phyloP scores from a whole-genome alignment of 2,113 vertebrate species.

The Boulengeromyrus knoepffleri region DNA sequence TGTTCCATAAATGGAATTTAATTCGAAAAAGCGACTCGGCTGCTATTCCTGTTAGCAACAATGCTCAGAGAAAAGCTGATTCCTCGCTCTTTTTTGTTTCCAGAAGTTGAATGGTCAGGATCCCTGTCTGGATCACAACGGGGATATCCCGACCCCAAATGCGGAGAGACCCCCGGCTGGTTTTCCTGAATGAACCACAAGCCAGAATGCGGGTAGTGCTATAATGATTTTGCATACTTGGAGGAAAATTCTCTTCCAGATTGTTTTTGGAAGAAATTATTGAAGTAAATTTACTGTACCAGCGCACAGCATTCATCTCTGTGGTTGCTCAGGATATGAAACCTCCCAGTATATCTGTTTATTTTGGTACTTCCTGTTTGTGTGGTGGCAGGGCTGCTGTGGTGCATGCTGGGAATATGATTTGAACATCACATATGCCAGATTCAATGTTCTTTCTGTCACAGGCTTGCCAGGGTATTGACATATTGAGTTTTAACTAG shows the following conservation, averaged over 20 bases:
- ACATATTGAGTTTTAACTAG: constrained; percentile 84
- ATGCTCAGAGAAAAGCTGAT: background rate
- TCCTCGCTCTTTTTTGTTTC: background rate
- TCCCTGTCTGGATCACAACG: background rate
- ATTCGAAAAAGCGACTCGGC: background rate
- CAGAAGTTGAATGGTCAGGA: background rate
- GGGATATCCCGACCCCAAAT: background rate
- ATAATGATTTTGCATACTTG: background rate
- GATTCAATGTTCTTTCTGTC: constrained; percentile 51
- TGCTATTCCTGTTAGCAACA: background rate
- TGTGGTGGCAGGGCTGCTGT: constrained; percentile 32
- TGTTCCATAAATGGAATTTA: background rate
- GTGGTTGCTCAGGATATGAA: constrained; percentile 10
- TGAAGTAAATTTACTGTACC: background rate
- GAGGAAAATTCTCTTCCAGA: background rate
- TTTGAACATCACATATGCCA: constrained; percentile 50
- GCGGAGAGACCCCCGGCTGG: background rate
- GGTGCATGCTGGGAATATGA: constrained; percentile 35
- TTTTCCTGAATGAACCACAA: background rate
- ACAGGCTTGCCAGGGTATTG: constrained; percentile 69
- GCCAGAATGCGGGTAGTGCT: background rate
- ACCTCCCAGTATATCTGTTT: constrained; percentile 39
- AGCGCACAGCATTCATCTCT: background rate
- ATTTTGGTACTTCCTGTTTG: constrained; percentile 58
- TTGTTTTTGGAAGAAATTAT: background rate